phyloP scores from a whole-genome alignment of 2,797 vertebrate genomes.

The Rhynchonycteris naso region DNA sequence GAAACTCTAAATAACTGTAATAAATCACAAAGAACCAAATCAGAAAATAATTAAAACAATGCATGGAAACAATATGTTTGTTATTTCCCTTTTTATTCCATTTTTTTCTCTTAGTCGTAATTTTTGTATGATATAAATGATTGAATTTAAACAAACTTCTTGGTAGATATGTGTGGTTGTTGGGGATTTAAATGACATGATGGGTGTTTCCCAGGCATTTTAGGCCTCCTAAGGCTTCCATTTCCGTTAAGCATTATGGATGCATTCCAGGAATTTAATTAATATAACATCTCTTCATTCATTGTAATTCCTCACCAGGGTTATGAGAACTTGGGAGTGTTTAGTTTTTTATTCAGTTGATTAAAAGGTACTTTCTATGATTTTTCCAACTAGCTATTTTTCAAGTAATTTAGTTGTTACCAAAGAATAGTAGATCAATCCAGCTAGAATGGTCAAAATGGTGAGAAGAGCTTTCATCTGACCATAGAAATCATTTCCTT shows the following conservation, averaged over 20 bases:
- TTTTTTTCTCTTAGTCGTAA: conserved; percentile 65
- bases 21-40: neutral
- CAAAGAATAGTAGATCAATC: conserved; percentile 50
- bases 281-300: conserved; percentile 68
- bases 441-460: conserved; percentile 27
- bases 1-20: neutral
- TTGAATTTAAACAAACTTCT: conserved; percentile 59
- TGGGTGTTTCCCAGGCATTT: conserved; percentile 67
- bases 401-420: conserved; percentile 53
- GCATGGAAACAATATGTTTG: neutral
- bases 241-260: conserved; percentile 70
- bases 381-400: conserved; percentile 57
- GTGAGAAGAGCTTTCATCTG: neutral
- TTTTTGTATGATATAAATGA: conserved; percentile 71
- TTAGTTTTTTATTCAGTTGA: conserved; percentile 62
- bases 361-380: conserved; percentile 72
- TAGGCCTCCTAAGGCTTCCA: conserved; percentile 51
- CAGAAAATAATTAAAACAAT: neutral
- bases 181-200: conserved; percentile 59
- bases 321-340: conserved; percentile 64
- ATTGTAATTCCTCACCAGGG: conserved; percentile 73
- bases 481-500: neutral
- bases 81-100: conserved; percentile 2
- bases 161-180: neutral
- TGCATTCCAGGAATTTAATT: conserved; percentile 77